Evolutionary conservation across 2,113 vertebrate species (phyloP), one percentile per base, ranked within the genome.

Genomic region (Crotalus helleri): DNA sequence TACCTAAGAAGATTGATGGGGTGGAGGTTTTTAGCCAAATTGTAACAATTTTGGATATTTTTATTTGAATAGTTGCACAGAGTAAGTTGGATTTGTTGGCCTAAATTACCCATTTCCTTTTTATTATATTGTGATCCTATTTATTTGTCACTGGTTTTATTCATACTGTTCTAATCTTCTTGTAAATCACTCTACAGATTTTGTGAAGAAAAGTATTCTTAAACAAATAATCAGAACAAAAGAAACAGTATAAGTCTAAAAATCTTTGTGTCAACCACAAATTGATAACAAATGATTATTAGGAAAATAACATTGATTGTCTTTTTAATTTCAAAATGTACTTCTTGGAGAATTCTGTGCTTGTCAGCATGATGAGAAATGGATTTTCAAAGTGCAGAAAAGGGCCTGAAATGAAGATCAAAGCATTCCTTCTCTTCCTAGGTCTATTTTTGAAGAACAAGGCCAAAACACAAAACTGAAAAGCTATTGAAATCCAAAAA

Each of bases 401-500:
- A 51, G 11, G 19, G 93, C 94, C 93, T 95, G 44, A 90, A 93
- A 86, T 6, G 74, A 96, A 51, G 1, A 91, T 94, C 95, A 96
- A 96, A 96, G 91, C 64, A 91, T 96, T 95, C 96, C 94, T 96
- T 90, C 93, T 90, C 93, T 86, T 96, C 94, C 93, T 92, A 94
- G 86, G 91, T 95, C 97, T 97, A 97, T 97, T 98, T 98, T 97
- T 97, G 97, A 97, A 97, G 96, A 97, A 95, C 93, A 97, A 69
- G 24, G 10, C 58, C 19, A 90, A 90, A 97, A 97, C 97, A 97
- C 96, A 95, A 89, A 94, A 93, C 95, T 95, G 95, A 96, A 93
- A 96, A 97, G 97, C 95, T 96, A 98, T 98, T 98, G 97, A 98
- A 97, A 96, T 97, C 95, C 95, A 96, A 96, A 97, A 95, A 97